These are phyloP conservation scores for Pelagia noctiluca DNA, from an alignment of 30 jellyfish, hydroid and myxozoan species.

Conservation along the genomic window DNA sequence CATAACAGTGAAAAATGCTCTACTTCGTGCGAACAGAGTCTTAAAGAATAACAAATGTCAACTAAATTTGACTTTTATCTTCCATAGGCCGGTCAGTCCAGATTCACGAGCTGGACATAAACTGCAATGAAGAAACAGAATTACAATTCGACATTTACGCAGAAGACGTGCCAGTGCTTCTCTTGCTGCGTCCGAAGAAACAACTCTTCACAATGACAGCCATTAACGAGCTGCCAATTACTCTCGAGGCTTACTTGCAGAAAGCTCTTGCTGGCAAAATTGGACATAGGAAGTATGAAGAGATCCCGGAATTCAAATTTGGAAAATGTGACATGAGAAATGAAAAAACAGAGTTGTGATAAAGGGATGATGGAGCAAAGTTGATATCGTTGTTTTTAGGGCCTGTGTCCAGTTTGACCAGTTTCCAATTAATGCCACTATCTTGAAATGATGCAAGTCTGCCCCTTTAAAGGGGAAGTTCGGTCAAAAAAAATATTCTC, in stretches of 20 bases:
- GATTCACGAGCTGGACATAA: constrained; percentile 25
- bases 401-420: no score
- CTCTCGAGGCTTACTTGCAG: constrained; percentile 22
- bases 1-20: no score
- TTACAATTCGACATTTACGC: constrained; percentile 43
- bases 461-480: no score
- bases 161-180: constrained; percentile 38
- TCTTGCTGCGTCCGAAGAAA: constrained; percentile 50
- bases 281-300: constrained; percentile 37
- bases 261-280: constrained; percentile 50
- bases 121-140: constrained; percentile 61
- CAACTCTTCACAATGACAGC: constrained; percentile 25
- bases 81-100: constrained; percentile 51
- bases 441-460: no score
- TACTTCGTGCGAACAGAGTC: no score
- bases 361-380: no score
- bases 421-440: no score
- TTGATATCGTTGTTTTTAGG: no score
- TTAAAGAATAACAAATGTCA: no score
- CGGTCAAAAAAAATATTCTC: no score
- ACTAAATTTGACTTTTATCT: no score
- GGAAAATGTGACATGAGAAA: constrained; percentile 18
- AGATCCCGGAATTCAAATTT: constrained; percentile 25
- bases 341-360: background rate
- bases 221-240: constrained; percentile 25